phyloP scores from a whole-genome alignment of 2,797 vertebrate genomes.

The Paramormyrops hopkinsi region DNA sequence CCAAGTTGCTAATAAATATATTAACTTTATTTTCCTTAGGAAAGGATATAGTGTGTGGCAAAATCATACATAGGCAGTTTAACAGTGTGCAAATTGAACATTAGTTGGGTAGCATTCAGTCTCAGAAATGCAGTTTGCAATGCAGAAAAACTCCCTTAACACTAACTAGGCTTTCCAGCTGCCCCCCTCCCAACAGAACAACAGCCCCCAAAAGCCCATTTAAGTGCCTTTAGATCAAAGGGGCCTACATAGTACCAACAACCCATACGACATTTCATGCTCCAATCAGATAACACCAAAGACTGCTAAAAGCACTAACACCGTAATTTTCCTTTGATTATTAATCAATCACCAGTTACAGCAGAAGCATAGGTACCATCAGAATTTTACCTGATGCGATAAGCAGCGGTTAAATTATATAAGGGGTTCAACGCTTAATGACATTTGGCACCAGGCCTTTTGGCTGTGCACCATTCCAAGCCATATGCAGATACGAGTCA shows the following conservation, averaged over 20 bases:
- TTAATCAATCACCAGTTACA: not conserved
- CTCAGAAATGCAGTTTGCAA: not conserved
- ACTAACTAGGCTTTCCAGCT: not conserved
- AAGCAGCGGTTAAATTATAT: not conserved
- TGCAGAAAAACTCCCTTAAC: not conserved
- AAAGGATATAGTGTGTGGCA: not conserved
- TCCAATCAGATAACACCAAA: not conserved
- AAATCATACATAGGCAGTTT: not conserved
- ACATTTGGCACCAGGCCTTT: not conserved
- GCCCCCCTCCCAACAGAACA: not conserved
- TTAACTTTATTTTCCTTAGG: not conserved
- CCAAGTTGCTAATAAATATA: not conserved
- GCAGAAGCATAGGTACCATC: not conserved
- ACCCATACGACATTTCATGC: not conserved
- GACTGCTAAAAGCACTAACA: not conserved
- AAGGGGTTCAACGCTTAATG: not conserved
- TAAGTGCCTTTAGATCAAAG: not conserved
- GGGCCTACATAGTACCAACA: not conserved
- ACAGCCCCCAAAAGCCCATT: not conserved
- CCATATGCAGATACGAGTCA: not conserved
- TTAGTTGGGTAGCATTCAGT: not conserved
- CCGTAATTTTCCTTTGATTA: not conserved
- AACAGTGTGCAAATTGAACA: not conserved
- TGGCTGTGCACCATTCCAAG: not conserved
- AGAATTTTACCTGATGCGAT: not conserved